Conservation (phyloP, 2,113 vertebrate genomes). For the Cavia aperea region DNA sequence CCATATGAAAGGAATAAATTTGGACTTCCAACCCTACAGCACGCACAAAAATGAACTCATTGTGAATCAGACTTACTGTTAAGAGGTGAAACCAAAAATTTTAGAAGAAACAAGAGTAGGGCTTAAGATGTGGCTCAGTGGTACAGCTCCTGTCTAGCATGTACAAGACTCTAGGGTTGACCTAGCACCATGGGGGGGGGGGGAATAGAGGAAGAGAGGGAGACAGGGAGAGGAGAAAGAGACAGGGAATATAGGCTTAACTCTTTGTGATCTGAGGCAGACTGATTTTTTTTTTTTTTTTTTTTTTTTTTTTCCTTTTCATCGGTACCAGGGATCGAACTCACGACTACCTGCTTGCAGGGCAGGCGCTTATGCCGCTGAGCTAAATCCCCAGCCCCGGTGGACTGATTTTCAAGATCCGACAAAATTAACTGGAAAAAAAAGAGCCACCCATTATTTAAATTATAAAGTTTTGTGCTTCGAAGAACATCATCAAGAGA, state of each 20-base stretch:
- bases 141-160: not conserved
- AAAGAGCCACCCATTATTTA: not conserved
- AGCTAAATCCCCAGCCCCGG: too few species aligned
- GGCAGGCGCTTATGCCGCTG: too few species aligned
- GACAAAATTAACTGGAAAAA: not conserved
- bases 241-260: not conserved
- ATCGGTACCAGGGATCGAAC: too few species aligned
- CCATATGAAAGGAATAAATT: not conserved
- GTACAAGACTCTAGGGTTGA: not conserved
- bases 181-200: not conserved
- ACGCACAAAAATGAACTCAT: not conserved
- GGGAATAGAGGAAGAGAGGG: not conserved
- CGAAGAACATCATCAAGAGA: not conserved
- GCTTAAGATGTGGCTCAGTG: not conserved
- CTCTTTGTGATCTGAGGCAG: not conserved
- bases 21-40: not conserved
- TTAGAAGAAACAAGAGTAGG: not conserved
- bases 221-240: not conserved
- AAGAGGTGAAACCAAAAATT: conserved; percentile 14
- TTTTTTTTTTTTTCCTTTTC: too few species aligned
- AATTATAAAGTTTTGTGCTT: not conserved
- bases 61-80: not conserved
- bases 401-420: not conserved
- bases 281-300: not conserved
- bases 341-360: too few species aligned